Conservation (phyloP, 1,140 invertebrate species). For the Maniola jurtina region DNA sequence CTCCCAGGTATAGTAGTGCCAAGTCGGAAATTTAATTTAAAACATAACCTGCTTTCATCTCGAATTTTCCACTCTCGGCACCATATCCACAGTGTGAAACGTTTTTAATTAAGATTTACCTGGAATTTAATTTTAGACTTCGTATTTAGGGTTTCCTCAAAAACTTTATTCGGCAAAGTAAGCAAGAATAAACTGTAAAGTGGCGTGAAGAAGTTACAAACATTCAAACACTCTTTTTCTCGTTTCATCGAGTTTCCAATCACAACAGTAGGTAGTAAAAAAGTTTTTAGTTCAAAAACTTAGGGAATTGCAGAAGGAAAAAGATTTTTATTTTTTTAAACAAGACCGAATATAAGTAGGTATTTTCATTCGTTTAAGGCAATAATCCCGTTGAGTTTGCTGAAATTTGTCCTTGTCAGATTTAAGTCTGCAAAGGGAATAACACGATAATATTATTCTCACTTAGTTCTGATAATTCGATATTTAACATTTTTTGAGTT, state of each 20-base stretch:
- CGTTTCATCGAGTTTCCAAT: too few relatives aligned
- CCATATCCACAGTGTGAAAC: neutral
- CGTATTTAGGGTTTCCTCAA: neutral
- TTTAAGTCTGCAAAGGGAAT: neutral
- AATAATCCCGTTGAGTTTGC: neutral
- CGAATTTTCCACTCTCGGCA: neutral
- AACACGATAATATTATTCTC: neutral
- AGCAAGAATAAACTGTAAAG: too few relatives aligned
- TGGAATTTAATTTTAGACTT: neutral
- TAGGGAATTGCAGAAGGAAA: too few relatives aligned
- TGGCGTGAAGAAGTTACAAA: too few relatives aligned
- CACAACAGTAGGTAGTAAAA: too few relatives aligned
- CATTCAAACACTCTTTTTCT: too few relatives aligned
- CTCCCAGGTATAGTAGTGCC: neutral
- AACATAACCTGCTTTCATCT: slow-evolving; percentile 4
- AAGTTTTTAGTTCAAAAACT: too few relatives aligned
- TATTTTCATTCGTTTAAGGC: neutral
- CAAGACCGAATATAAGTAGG: too few relatives aligned
- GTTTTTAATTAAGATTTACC: slow-evolving; percentile 4
- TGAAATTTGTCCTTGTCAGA: slow-evolving; percentile 2
- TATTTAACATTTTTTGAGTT: too few relatives aligned
- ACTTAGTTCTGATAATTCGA: too few relatives aligned
- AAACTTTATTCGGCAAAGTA: too few relatives aligned
- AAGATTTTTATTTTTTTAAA: too few relatives aligned
- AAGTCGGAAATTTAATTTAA: slow-evolving; percentile 10